phyloP scores from a whole-genome alignment of 2,113 vertebrate species.

The Eublepharis macularius region DNA sequence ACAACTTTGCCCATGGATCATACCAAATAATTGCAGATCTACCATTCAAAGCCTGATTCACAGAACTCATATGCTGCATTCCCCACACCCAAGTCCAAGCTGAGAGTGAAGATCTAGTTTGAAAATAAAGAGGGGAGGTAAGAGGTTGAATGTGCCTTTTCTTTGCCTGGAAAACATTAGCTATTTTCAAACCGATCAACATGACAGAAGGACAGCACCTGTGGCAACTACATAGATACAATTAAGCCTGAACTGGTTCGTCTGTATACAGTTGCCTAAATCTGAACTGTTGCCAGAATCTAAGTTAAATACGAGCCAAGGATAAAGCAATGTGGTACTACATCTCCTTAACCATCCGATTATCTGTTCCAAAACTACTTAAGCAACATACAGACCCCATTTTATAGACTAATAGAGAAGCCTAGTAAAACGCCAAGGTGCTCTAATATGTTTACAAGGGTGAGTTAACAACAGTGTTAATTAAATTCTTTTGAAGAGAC shows the following conservation, averaged over 20 bases:
- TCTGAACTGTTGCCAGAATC: slow-evolving; percentile 23
- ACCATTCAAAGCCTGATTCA: neutral
- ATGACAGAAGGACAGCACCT: neutral
- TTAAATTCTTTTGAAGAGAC: slow-evolving; percentile 69
- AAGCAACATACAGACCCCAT: slow-evolving; percentile 58
- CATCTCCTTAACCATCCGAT: slow-evolving; percentile 47
- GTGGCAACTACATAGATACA: too few species aligned
- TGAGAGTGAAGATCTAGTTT: too few species aligned
- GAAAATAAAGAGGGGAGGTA: too few species aligned
- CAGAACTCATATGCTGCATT: neutral
- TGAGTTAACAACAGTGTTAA: slow-evolving; percentile 68
- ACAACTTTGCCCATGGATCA: neutral
- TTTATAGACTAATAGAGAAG: slow-evolving; percentile 54
- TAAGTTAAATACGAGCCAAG: slow-evolving; percentile 52
- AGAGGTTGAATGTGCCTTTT: too few species aligned
- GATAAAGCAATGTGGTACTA: slow-evolving; percentile 50
- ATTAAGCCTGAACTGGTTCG: neutral
- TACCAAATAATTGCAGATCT: neutral
- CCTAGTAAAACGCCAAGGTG: slow-evolving; percentile 50
- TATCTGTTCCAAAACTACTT: slow-evolving; percentile 44
- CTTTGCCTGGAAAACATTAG: too few species aligned
- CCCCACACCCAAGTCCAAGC: too few species aligned
- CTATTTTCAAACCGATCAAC: neutral
- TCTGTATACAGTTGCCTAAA: slow-evolving; percentile 34
- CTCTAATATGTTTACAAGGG: slow-evolving; percentile 62